Evolutionary conservation across 1,140 invertebrate genomes (phyloP), one percentile per base, ranked within the genome.

Genomic region (Ceratina australensis): DNA sequence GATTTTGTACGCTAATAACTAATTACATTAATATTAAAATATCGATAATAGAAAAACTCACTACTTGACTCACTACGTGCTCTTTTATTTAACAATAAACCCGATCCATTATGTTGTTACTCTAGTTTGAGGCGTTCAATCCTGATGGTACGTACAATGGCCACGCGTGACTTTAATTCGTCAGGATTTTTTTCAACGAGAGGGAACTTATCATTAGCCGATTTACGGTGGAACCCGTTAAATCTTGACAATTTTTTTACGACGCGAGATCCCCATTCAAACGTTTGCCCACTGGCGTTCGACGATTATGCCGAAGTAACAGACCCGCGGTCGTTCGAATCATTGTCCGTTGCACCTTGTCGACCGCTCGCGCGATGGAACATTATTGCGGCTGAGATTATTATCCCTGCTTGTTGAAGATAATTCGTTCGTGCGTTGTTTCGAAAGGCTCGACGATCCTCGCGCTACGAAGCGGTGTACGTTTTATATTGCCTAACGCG

Each of bases 391-490:
- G 49, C 52, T 67, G 59, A 74, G 83, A 86, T 82, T 74, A 80
- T 82, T 85, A 86, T 86, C 84, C 83, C 79, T 84, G 76, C 64
- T 85, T 81, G 60, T 78, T 85, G 82, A 71, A 80, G 73, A 84
- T 82, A 86, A 85, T 79, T 82, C 76, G 80, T 84, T 82, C 61
- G 77, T 64, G 52, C 47, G 56, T 42, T 42, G 33, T 86, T 86
- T 78, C 83, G 84, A 80, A 86, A 85, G 65, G 47, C 72, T 72
- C 42, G 61, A 47, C 59, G 79, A 86, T 85, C 83, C 68, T 86
- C 83, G 76, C 61, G 4, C n/a, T 49, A 49, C 52, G n/a, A 63
- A 49, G 69, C 73, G 72, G 47, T 77, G 42, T 80, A 72, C 76
- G 42, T 73, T 80, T 80, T 80, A 65, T 72, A 73, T 84, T 83